Percentiles rank a stretch among this genome's conserved stretches.
phyloP scores from a whole-genome alignment of 64 coral and sea anemone species.

The Hydrozoanthus tunicans region DNA sequence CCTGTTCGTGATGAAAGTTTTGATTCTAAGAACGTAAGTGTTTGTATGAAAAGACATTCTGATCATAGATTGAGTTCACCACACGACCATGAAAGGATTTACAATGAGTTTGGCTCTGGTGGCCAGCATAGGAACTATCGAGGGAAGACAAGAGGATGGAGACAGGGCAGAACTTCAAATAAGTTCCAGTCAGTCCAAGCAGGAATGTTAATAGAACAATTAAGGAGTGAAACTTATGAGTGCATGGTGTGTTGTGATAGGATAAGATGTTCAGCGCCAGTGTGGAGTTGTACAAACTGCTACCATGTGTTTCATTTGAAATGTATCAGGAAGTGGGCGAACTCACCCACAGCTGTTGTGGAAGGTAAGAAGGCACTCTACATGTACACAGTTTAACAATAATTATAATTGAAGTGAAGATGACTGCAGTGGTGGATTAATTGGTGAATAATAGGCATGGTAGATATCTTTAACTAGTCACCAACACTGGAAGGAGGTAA shows the following conservation, averaged over 20 bases:
- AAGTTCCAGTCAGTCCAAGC: slow-evolving; percentile 81
- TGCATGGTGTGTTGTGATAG: slow-evolving; percentile 99
- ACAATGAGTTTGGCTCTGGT: neutral
- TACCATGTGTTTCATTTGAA: slow-evolving; percentile 94
- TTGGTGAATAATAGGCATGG: too few relatives aligned
- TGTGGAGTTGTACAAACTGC: slow-evolving; percentile 93
- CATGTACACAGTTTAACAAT: neutral
- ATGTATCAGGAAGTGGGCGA: slow-evolving; percentile 94
- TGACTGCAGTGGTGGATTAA: too few relatives aligned
- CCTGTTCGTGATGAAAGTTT: neutral
- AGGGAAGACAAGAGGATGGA: neutral
- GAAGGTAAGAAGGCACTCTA: slow-evolving; percentile 55
- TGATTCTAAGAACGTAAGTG: neutral
- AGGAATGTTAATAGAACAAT: slow-evolving; percentile 84
- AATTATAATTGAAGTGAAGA: too few relatives aligned
- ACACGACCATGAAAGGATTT: neutral
- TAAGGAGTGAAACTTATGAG: slow-evolving; percentile 92
- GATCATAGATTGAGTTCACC: neutral
- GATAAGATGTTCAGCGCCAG: slow-evolving; percentile 66
- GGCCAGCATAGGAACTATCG: neutral
- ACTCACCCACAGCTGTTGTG: slow-evolving; percentile 63
- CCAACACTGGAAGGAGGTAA: too few relatives aligned
- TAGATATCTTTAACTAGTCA: too few relatives aligned
- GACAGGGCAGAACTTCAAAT: neutral
- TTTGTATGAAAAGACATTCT: neutral